phyloP scores from a whole-genome alignment of 2,888 invertebrate genomes.

The Drosophila mayaguana region DNA sequence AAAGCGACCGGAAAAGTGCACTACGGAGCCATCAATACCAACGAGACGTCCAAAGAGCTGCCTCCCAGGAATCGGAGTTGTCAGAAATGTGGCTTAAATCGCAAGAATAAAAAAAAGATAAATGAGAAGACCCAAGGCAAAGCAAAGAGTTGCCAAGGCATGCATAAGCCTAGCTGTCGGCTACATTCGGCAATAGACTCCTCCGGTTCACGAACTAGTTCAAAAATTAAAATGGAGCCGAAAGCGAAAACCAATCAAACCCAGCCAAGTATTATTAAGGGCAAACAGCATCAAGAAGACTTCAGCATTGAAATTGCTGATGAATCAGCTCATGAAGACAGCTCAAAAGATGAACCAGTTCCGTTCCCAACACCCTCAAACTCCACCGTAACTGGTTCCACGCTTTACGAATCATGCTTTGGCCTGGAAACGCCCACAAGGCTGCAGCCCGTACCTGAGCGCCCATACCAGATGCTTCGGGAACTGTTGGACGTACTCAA shows the following conservation, averaged over 20 bases:
- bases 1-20: neutral
- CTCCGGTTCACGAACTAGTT: neutral
- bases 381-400: slow-evolving; percentile 4
- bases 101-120: neutral
- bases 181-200: neutral
- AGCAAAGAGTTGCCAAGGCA: neutral
- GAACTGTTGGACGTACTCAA: neutral
- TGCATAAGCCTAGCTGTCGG: neutral
- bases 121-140: neutral
- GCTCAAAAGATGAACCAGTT: neutral
- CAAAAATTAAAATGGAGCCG: neutral
- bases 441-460: neutral
- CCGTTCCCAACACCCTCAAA: neutral
- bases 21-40: slow-evolving; percentile 24
- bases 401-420: slow-evolving; percentile 11
- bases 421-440: neutral
- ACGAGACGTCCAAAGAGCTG: neutral
- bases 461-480: neutral
- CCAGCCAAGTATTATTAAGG: neutral
- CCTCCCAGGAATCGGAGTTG: slow-evolving; percentile 15
- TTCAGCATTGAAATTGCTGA: neutral
- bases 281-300: too few relatives aligned
- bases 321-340: neutral
- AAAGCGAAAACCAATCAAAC: neutral
- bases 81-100: slow-evolving; percentile 33